A percentile compares a stretch with the other conserved stretches of the same genome.
These are phyloP conservation scores for Pygocentrus nattereri DNA, from an alignment of 2,797 vertebrate species.

Conservation along the genomic window DNA sequence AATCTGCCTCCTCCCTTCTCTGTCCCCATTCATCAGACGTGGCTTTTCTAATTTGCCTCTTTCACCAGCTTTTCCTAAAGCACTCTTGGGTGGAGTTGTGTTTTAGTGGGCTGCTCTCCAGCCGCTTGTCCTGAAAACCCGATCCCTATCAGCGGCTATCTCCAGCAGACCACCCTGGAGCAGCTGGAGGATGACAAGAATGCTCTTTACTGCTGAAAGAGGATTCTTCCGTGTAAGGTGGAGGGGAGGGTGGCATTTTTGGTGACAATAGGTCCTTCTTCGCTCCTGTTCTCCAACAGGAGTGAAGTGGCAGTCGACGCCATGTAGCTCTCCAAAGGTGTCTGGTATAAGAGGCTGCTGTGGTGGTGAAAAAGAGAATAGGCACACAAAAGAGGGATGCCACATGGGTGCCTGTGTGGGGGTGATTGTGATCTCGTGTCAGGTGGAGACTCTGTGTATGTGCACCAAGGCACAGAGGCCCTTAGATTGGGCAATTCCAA, in stretches of 20 bases:
- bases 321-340: slow-evolving; percentile 17
- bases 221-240: slow-evolving; percentile 30
- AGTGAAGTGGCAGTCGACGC: slow-evolving; percentile 29
- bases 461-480: background rate
- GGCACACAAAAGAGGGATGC: slow-evolving; percentile 44
- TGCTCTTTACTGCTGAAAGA: slow-evolving; percentile 16
- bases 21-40: slow-evolving; percentile 42
- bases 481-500: slow-evolving; percentile 5
- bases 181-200: slow-evolving; percentile 44
- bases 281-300: too few relatives aligned
- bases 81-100: slow-evolving; percentile 48
- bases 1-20: slow-evolving; percentile 28
- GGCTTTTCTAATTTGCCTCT: slow-evolving; percentile 49
- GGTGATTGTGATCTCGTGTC: slow-evolving; percentile 42
- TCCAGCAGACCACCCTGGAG: slow-evolving; percentile 76
- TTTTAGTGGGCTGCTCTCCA: slow-evolving; percentile 69
- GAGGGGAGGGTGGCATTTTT: background rate
- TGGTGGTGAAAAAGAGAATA: slow-evolving; percentile 29
- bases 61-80: slow-evolving; percentile 56
- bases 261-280: slow-evolving; percentile 26
- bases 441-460: slow-evolving; percentile 28
- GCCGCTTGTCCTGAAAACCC: slow-evolving; percentile 71
- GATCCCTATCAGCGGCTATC: slow-evolving; percentile 81
- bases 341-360: slow-evolving; percentile 35
- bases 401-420: slow-evolving; percentile 16